Evolutionary conservation across 2,888 invertebrate genomes (phyloP).

Genomic region (Pristionchus exspectatus): DNA sequence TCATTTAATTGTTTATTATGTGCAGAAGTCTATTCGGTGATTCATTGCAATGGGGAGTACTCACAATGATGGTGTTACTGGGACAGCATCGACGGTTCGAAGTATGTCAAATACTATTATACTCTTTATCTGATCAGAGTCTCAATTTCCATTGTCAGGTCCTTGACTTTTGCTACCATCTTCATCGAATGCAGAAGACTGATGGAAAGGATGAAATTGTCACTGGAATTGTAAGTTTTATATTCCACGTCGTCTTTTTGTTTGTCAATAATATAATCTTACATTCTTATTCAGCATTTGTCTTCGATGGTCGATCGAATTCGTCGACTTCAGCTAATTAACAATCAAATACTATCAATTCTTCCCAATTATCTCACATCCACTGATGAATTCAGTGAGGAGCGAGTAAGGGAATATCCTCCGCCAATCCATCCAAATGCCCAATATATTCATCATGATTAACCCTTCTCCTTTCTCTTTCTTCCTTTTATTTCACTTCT

Average conservation of each 20-base stretch:
- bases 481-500: conserved; percentile 52
- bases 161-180: conserved; percentile 98
- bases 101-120: conserved; percentile 47
- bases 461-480: not conserved
- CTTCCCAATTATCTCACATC: conserved; percentile 88
- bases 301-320: conserved; percentile 98
- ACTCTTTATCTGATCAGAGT: not conserved
- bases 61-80: conserved; percentile 93
- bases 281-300: conserved; percentile 85
- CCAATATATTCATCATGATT: conserved; percentile 23
- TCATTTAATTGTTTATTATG: conserved; percentile 24
- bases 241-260: not conserved
- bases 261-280: not conserved
- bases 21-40: conserved; percentile 95
- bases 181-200: conserved; percentile 93
- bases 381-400: conserved; percentile 92
- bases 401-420: conserved; percentile 96
- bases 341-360: conserved; percentile 85
- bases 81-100: conserved; percentile 90
- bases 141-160: conserved; percentile 85
- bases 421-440: conserved; percentile 88
- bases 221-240: conserved; percentile 86
- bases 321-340: conserved; percentile 96
- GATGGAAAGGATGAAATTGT: conserved; percentile 96
- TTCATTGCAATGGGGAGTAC: conserved; percentile 98